Percentiles rank a stretch among this genome's conserved stretches.
phyloP scores from a whole-genome alignment of 2,113 vertebrate species.

The Eulemur macaco region DNA sequence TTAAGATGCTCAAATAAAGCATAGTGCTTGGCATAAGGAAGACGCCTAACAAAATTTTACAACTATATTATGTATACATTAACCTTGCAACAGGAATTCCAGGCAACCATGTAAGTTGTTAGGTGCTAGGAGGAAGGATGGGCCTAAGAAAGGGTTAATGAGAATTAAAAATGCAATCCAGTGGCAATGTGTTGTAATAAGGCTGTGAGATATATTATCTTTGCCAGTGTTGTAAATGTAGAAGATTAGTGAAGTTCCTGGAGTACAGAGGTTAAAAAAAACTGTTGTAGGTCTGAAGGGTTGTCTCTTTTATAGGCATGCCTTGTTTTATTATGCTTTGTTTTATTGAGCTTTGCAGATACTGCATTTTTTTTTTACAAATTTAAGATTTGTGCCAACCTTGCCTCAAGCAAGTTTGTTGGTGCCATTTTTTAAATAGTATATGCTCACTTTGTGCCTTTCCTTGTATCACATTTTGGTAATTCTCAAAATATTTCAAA shows the following conservation, averaged over 20 bases:
- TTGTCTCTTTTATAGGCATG: not conserved
- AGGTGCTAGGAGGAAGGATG: not conserved
- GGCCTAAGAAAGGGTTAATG: not conserved
- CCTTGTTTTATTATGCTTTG: not conserved
- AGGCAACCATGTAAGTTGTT: not conserved
- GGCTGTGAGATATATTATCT: not conserved
- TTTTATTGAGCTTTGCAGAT: not conserved
- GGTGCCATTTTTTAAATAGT: not conserved
- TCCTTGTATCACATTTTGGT: not conserved
- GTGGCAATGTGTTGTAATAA: not conserved
- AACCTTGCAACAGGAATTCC: slow-evolving; percentile 3
- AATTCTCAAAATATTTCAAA: not conserved
- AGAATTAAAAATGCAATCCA: not conserved
- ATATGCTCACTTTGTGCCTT: not conserved
- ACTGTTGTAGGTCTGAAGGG: not conserved
- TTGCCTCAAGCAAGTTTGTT: not conserved
- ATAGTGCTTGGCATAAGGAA: not conserved
- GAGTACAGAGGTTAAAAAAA: not conserved
- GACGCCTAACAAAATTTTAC: slow-evolving; percentile 12
- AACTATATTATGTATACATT: not conserved
- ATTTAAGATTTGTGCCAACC: not conserved
- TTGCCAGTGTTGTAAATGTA: not conserved
- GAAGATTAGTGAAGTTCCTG: not conserved
- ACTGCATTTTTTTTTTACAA: not conserved
- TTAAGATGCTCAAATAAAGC: not conserved